Conservation (phyloP, 2,888 invertebrate genomes). For the Lasiommata megera region DNA sequence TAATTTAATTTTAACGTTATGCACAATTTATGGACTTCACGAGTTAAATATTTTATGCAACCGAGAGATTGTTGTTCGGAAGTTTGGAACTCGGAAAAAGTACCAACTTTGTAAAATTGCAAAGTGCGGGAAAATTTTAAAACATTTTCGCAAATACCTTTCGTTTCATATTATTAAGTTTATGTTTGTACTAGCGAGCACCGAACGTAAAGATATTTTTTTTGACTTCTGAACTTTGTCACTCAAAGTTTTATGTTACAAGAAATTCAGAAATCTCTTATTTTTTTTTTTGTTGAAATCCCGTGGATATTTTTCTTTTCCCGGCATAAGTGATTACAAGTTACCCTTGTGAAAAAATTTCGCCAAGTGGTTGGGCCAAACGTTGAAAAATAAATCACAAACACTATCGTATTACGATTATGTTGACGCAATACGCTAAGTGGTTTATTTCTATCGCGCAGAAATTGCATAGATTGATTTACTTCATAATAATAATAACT, state of each 20-base stretch:
- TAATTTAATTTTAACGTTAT: slow-evolving; percentile 7
- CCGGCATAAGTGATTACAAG: too few species aligned
- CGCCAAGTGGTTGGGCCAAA: too few species aligned
- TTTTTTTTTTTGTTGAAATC: too few species aligned
- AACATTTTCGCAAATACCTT: slow-evolving; percentile 11
- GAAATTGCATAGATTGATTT: too few species aligned
- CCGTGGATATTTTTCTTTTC: too few species aligned
- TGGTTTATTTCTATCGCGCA: too few species aligned
- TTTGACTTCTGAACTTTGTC: neutral
- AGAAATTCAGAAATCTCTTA: too few species aligned
- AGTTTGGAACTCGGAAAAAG: slow-evolving; percentile 12
- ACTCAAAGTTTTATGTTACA: neutral
- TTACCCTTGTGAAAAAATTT: too few species aligned
- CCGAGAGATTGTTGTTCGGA: slow-evolving; percentile 8
- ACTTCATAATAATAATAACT: too few species aligned
- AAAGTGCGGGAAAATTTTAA: slow-evolving; percentile 9
- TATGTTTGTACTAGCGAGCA: neutral
- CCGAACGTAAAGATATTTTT: neutral
- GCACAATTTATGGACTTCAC: slow-evolving; percentile 1
- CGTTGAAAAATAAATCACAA: too few species aligned
- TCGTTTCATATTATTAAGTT: neutral
- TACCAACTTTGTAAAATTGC: slow-evolving; percentile 9
- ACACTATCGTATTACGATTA: too few species aligned
- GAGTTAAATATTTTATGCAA: slow-evolving; percentile 14
- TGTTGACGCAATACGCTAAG: too few species aligned